Evolutionary conservation across 2,113 vertebrate species (phyloP).

Genomic region (Saguinus midas): DNA sequence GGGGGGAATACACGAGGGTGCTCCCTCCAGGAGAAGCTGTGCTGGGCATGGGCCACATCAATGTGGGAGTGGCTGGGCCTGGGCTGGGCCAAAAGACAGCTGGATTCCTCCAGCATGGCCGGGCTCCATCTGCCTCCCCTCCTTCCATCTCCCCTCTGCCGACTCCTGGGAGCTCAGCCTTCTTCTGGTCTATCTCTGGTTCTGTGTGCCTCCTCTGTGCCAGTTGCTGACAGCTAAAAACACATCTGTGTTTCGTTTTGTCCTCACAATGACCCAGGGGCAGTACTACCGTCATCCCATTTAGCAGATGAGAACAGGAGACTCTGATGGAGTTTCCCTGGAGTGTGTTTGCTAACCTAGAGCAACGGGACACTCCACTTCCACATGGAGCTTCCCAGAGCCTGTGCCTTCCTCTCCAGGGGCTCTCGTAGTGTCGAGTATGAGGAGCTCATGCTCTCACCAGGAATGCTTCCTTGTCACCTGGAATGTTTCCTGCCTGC

Average conservation of each 20-base stretch:
- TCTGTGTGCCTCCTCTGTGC: not conserved
- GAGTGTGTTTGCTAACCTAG: no score
- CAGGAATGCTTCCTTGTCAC: no score
- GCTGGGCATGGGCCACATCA: no score
- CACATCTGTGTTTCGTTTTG: not conserved
- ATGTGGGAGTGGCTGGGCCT: not conserved
- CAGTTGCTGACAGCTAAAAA: not conserved
- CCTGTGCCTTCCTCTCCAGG: not conserved
- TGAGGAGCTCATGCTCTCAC: not conserved
- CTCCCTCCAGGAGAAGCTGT: not conserved
- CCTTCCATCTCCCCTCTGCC: not conserved
- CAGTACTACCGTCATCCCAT: not conserved
- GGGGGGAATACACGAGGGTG: rapidly evolving
- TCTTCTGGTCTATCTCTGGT: not conserved
- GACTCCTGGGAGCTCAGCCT: not conserved
- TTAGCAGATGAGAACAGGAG: not conserved
- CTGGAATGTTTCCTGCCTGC: not conserved
- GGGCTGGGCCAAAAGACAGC: not conserved
- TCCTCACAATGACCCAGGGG: not conserved
- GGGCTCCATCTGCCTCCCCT: not conserved
- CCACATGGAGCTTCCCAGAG: not conserved
- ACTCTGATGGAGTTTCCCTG: not conserved
- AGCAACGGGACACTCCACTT: no score
- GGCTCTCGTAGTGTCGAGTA: not conserved
- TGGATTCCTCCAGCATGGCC: not conserved